These are phyloP conservation scores for Cacatua alba DNA, from an alignment of 2,113 vertebrate species.

Conservation along the genomic window DNA sequence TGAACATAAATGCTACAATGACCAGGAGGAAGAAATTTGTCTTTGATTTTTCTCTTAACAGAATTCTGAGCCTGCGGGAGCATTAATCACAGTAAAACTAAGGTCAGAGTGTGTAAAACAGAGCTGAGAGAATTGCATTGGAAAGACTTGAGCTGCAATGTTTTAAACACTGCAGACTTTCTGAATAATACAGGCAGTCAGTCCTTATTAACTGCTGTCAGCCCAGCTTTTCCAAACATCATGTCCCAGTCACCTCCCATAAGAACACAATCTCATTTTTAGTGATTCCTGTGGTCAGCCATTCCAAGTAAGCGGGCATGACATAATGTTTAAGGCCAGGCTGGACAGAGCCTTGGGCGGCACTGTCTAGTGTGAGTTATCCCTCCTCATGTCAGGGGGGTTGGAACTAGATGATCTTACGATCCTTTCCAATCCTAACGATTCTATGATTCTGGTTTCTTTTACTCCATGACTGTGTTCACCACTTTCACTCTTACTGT, in stretches of 20 bases:
- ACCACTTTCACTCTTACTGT: background rate
- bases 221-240: background rate
- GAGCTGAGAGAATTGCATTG: background rate
- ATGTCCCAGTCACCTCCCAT: rapidly evolving
- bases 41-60: background rate
- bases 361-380: background rate
- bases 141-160: background rate
- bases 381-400: background rate
- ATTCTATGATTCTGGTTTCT: background rate
- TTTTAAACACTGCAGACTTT: background rate
- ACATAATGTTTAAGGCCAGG: background rate
- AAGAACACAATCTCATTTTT: background rate
- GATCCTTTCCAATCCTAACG: background rate
- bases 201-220: background rate
- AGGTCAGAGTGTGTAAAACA: background rate
- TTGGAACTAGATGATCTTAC: background rate
- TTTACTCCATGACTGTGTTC: background rate
- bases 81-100: background rate
- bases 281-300: background rate
- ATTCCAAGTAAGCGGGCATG: background rate
- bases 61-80: background rate
- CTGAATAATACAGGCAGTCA: background rate
- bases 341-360: background rate
- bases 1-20: background rate
- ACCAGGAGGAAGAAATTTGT: background rate